Conservation (phyloP, 2,113 vertebrate species). For the Microtus oregoni region DNA sequence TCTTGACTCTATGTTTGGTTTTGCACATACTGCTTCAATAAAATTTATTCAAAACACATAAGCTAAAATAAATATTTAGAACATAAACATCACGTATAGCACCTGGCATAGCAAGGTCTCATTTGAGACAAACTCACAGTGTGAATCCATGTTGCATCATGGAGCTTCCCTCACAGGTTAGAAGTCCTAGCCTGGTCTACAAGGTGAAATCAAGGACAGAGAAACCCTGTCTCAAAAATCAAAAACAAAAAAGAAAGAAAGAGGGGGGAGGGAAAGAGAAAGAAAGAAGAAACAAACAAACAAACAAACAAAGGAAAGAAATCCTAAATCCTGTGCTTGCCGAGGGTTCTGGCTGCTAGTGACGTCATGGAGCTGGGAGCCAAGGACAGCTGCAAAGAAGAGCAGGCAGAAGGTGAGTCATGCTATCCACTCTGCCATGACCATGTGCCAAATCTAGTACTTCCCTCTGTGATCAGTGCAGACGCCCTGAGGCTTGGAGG, state of each 20-base stretch:
- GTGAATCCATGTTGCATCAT: too few species aligned
- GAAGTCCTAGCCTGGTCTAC: neutral
- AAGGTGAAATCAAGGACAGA: neutral
- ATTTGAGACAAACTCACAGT: neutral
- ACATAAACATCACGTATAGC: neutral
- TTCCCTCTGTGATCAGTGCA: fast-evolving
- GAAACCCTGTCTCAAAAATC: neutral
- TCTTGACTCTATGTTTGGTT: neutral
- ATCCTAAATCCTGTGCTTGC: neutral
- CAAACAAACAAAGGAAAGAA: too few species aligned
- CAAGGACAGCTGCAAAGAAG: fast-evolving
- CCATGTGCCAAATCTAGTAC: fast-evolving
- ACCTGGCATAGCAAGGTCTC: neutral
- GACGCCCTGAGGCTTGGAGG: neutral
- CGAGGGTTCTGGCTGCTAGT: too few species aligned
- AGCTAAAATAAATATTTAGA: neutral
- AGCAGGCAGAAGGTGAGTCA: neutral
- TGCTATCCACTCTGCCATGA: too few species aligned
- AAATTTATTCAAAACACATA: neutral
- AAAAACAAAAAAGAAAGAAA: too few species aligned
- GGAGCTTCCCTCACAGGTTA: neutral
- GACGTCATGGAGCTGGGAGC: neutral
- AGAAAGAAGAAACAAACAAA: fast-evolving
- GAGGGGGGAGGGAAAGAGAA: too few species aligned
- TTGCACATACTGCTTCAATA: neutral